These are phyloP conservation scores for Tenthredo distinguenda DNA, from an alignment of 2,888 invertebrate species.

Conservation along the genomic window DNA sequence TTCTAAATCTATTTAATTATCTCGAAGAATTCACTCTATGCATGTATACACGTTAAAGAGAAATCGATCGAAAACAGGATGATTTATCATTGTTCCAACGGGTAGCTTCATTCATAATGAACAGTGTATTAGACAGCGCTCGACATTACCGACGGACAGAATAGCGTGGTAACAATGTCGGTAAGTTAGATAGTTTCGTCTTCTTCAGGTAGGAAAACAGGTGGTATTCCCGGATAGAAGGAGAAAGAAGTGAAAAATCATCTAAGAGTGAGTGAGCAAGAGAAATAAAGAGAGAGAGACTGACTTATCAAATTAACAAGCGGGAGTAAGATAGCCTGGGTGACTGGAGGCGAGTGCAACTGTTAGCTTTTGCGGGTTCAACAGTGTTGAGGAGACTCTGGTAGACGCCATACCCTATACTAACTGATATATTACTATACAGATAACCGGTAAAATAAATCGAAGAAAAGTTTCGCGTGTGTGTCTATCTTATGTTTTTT, in stretches of 20 bases:
- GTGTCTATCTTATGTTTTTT: not conserved
- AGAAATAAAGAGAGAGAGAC: conserved; percentile 54
- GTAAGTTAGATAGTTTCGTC: not conserved
- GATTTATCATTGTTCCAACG: not conserved
- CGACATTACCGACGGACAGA: not conserved
- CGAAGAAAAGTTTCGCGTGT: not conserved
- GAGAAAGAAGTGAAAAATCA: not conserved
- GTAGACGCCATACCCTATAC: conserved; percentile 9
- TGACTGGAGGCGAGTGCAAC: conserved; percentile 37
- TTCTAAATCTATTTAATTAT: not conserved
- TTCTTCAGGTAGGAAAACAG: conserved; percentile 9
- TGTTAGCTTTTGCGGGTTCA: conserved; percentile 54
- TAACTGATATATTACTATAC: not conserved
- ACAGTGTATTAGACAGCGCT: not conserved
- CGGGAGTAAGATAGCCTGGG: conserved; percentile 41
- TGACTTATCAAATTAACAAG: conserved; percentile 61
- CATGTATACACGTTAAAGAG: not conserved
- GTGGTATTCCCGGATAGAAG: not conserved
- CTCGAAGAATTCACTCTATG: not conserved
- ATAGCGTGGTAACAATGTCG: not conserved
- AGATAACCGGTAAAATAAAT: not conserved
- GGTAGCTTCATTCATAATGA: not conserved
- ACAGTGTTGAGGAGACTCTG: conserved; percentile 2
- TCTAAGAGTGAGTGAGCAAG: not conserved
- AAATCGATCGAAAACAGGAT: not conserved